Evolutionary conservation across 2,888 invertebrate species (phyloP).

Genomic region (Camponotus fellah): DNA sequence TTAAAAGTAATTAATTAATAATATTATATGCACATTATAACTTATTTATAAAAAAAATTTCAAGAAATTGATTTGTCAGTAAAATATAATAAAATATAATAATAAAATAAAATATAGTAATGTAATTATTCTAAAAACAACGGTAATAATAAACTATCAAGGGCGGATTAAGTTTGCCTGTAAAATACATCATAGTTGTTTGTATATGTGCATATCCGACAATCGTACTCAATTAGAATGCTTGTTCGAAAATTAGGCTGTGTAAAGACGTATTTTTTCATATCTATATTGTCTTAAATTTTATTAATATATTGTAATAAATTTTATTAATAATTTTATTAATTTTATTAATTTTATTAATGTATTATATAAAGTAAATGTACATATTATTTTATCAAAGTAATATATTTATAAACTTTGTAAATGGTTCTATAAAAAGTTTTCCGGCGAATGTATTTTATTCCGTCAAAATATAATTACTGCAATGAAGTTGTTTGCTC

Average conservation of each 20-base stretch:
- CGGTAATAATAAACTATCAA: constrained; percentile 46
- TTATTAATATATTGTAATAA: not conserved
- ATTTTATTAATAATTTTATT: no score
- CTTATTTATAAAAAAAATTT: not conserved
- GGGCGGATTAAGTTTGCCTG: constrained; percentile 32
- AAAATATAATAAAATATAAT: constrained; percentile 9
- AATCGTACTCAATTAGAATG: constrained; percentile 60
- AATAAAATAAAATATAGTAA: no score
- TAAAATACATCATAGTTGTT: constrained; percentile 38
- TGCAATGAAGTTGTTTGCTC: constrained; percentile 32
- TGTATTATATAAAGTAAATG: not conserved
- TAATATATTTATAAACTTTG: not conserved
- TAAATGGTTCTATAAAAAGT: constrained; percentile 17
- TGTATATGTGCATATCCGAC: not conserved
- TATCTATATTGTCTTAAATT: not conserved
- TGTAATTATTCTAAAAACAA: constrained; percentile 44
- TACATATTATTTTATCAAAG: not conserved
- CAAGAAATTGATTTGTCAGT: not conserved
- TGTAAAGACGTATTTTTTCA: constrained; percentile 26
- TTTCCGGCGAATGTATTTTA: not conserved
- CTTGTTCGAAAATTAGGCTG: constrained; percentile 49
- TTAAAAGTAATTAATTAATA: not conserved
- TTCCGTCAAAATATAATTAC: constrained; percentile 24
- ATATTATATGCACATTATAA: not conserved
- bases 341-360: constrained; percentile 21